Evolutionary conservation across 2,797 vertebrate species (phyloP), one percentile per base, ranked within the genome.

Genomic region (Hyperoplus lanceolatus): DNA sequence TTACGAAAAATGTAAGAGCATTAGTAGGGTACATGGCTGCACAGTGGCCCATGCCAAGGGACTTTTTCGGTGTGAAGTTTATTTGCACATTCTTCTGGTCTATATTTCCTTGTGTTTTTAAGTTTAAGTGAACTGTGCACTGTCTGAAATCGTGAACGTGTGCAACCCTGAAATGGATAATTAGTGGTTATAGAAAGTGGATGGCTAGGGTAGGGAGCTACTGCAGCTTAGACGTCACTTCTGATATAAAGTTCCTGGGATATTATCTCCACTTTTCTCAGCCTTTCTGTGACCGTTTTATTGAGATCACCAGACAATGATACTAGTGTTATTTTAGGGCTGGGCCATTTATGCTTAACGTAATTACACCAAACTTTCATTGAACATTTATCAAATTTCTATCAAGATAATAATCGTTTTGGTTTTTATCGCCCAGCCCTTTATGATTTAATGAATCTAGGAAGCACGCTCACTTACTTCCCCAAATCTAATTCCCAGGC

Each of bases 401-500:
- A 29, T 29, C 29, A 2, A 29, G 29, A 29, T 29, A 29, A 29
- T 29, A 29, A 29, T 29, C 29, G 29, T 29, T 29, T 29, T 29
- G 29, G 29, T 29, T 29, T 29, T 29, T 29, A 29, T 29, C 29
- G 29, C 29, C 29, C 29, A 29, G 29, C 29, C 29, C 29, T 29
- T 29, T 29, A 6, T 53, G 77, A 84, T 64, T 87, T 72, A 75
- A 84, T 79, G 55, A 73, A 73, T 70, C 54, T 16, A 59, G 70
- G 74, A 82, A 72, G 65, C 43, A 60, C 75, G 63, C 29, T 82
- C 61, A 61, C 57, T 71, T 59, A 64, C 78, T 80, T 87, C 79
- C 73, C 49, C 62, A 21, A 66, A 62, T 63, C 61, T 73, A 74
- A 86, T 80, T 79, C 81, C 77, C 72, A 73, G 55, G 62, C 83